phyloP scores from a whole-genome alignment of 2,797 vertebrate species.

The Champsocephalus esox region DNA sequence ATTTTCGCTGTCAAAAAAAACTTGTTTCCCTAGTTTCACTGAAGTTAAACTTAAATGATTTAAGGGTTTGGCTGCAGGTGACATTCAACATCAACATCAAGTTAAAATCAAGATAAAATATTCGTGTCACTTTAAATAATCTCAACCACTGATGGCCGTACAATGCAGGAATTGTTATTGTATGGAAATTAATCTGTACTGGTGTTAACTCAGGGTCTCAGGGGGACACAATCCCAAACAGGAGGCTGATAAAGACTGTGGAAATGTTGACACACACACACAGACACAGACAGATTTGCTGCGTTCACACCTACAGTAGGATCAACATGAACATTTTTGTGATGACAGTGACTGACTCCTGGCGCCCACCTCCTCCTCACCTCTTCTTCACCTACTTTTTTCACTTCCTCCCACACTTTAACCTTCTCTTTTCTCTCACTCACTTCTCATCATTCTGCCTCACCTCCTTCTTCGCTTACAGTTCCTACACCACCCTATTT shows the following conservation, averaged over 20 bases:
- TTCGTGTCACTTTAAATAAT: not conserved
- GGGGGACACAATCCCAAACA: slow-evolving; percentile 51
- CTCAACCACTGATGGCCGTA: not conserved
- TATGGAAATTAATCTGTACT: not conserved
- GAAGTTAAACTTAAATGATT: not conserved
- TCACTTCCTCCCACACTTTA: slow-evolving; percentile 32
- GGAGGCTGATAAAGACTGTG: slow-evolving; percentile 51
- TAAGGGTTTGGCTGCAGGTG: not conserved
- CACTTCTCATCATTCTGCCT: not conserved
- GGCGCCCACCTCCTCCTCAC: slow-evolving; percentile 45
- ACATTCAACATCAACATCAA: no score
- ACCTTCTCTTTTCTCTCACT: not conserved
- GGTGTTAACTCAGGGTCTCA: not conserved
- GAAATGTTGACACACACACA: not conserved
- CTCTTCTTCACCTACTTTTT: slow-evolving; percentile 37
- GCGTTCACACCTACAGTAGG: slow-evolving; percentile 65
- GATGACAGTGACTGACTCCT: slow-evolving; percentile 72
- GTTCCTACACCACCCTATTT: not conserved
- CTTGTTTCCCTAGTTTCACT: not conserved
- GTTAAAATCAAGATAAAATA: not conserved
- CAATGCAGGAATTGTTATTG: not conserved
- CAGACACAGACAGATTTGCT: slow-evolving; percentile 47
- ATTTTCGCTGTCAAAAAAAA: no score
- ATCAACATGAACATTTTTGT: slow-evolving; percentile 62
- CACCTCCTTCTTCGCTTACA: not conserved